Percentiles rank a stretch among this genome's conserved stretches.
phyloP scores from a whole-genome alignment of 2,888 invertebrate genomes.

The Phaonia tiefii region DNA sequence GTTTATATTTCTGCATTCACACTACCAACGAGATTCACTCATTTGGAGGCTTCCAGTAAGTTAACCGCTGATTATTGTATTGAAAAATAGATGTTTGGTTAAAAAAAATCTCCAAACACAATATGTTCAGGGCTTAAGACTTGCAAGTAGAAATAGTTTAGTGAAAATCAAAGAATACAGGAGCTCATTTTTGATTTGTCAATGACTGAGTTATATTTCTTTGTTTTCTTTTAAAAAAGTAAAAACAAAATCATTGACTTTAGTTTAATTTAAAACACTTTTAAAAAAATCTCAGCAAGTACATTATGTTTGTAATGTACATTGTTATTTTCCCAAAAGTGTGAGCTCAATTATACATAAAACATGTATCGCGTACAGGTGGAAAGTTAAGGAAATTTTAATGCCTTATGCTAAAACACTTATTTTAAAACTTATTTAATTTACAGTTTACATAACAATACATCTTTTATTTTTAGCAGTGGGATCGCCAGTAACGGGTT shows the following conservation, averaged over 20 bases:
- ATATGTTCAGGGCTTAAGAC: too few relatives aligned
- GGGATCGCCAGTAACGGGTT: slow-evolving; percentile 29
- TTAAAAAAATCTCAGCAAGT: slow-evolving; percentile 41
- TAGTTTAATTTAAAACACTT: slow-evolving; percentile 35
- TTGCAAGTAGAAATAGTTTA: slow-evolving; percentile 54
- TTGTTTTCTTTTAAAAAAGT: slow-evolving; percentile 30
- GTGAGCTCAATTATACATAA: slow-evolving; percentile 22
- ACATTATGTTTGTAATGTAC: slow-evolving; percentile 60
- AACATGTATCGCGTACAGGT: slow-evolving; percentile 20
- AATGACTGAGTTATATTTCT: slow-evolving; percentile 16
- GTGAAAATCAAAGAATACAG: not conserved
- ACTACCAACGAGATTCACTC: too few relatives aligned
- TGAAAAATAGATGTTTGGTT: too few relatives aligned
- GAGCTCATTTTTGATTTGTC: slow-evolving; percentile 5
- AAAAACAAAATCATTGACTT: slow-evolving; percentile 33
- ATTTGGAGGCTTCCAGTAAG: too few relatives aligned
- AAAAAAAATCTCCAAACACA: too few relatives aligned
- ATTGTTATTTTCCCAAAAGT: slow-evolving; percentile 36
- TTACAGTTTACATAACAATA: slow-evolving; percentile 69
- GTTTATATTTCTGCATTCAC: too few relatives aligned
- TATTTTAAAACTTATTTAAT: slow-evolving; percentile 44
- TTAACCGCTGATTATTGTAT: too few relatives aligned
- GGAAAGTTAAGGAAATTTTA: slow-evolving; percentile 8
- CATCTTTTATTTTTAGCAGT: slow-evolving; percentile 69
- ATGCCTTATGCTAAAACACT: slow-evolving; percentile 43